Percentiles rank a stretch among this genome's conserved stretches.
Conservation (phyloP, 2,888 invertebrate genomes). For the Apoda limacodes region DNA sequence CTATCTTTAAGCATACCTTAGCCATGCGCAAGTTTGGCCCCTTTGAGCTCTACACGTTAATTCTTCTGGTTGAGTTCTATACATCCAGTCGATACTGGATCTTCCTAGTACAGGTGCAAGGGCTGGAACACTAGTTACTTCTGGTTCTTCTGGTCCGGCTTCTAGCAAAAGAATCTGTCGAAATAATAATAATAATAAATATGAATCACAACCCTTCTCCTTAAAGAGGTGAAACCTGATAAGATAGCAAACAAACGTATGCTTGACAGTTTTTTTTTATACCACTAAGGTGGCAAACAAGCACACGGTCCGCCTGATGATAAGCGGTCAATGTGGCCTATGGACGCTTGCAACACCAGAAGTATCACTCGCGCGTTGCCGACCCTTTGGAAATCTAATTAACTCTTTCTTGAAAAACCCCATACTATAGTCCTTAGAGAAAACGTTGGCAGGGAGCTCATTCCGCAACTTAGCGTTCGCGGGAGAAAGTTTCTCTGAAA, state of each 20-base stretch:
- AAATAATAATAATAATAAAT: constrained; percentile 7
- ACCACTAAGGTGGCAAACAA: too few relatives aligned
- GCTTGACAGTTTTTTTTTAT: too few relatives aligned
- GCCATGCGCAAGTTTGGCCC: constrained; percentile 70
- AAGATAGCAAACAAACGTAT: background rate
- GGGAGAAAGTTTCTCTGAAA: too few relatives aligned
- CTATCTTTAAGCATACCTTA: too few relatives aligned
- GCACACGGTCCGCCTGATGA: too few relatives aligned
- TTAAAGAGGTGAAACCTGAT: background rate
- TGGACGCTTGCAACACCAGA: too few relatives aligned
- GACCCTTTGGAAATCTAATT: too few relatives aligned
- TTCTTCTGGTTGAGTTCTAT: constrained; percentile 74
- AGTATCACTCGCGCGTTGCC: too few relatives aligned
- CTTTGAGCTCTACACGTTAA: constrained; percentile 70
- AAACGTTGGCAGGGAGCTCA: background rate
- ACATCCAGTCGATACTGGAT: constrained; percentile 78
- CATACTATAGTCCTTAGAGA: too few relatives aligned
- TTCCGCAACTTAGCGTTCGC: constrained; percentile 1
- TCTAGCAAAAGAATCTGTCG: constrained; percentile 73
- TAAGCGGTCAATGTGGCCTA: too few relatives aligned
- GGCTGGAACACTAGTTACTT: constrained; percentile 74
- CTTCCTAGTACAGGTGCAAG: constrained; percentile 70
- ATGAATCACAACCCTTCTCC: background rate
- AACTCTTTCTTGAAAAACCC: too few relatives aligned
- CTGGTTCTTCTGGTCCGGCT: constrained; percentile 76